Conservation (phyloP, 2,797 vertebrate species). For the Chiloscyllium punctatum region DNA sequence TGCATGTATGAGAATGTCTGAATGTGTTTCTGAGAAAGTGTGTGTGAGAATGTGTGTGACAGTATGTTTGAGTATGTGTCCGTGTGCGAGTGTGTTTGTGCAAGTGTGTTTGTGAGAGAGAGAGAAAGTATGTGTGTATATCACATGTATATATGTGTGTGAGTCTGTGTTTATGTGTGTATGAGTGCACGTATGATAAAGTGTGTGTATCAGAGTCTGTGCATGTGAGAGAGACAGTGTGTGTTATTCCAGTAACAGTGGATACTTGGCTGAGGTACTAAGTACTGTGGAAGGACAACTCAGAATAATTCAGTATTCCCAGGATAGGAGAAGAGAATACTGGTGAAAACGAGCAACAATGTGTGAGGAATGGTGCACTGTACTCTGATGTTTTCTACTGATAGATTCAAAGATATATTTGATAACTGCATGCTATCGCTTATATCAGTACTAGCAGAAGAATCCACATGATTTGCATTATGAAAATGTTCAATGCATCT, state of each 20-base stretch:
- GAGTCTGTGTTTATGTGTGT: not conserved
- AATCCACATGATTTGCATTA: not conserved
- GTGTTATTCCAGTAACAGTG: not conserved
- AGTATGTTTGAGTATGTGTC: too few relatives aligned
- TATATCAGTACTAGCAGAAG: not conserved
- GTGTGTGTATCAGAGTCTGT: not conserved
- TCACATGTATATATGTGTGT: not conserved
- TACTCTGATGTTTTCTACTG: not conserved
- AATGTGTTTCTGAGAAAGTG: too few relatives aligned
- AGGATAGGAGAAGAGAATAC: not conserved
- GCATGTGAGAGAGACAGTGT: too few relatives aligned
- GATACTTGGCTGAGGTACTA: not conserved
- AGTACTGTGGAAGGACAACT: not conserved
- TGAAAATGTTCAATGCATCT: not conserved
- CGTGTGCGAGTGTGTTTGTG: too few relatives aligned
- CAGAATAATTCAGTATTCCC: not conserved
- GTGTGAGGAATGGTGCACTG: not conserved
- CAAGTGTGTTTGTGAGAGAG: too few relatives aligned
- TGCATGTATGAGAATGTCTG: too few relatives aligned
- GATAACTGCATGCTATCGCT: not conserved
- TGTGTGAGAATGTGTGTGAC: too few relatives aligned
- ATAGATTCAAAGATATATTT: not conserved
- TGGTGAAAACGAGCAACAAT: not conserved
- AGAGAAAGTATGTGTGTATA: too few relatives aligned
- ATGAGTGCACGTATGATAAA: not conserved